Evolutionary conservation across 2,797 vertebrate genomes (phyloP).

Genomic region (Catamblyrhynchus diadema): DNA sequence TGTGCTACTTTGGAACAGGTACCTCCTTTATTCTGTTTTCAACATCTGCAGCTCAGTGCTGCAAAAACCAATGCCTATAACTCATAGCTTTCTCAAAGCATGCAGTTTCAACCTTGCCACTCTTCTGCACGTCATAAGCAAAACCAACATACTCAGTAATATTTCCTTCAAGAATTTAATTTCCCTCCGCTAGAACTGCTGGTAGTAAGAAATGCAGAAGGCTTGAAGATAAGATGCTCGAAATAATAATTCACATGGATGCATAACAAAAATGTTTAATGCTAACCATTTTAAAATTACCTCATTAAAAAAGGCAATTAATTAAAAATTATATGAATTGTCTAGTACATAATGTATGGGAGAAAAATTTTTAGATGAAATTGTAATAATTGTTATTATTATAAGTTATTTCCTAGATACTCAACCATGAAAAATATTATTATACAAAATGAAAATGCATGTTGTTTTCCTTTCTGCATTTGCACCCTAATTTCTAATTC

Average conservation of each 20-base stretch:
- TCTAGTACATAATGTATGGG: not conserved
- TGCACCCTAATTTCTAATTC: not conserved
- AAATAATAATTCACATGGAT: not conserved
- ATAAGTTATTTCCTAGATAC: not conserved
- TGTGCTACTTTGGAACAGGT: not conserved
- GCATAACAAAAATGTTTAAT: not conserved
- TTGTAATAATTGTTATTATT: not conserved
- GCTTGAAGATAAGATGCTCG: not conserved
- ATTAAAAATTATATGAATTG: not conserved
- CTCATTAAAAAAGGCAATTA: not conserved
- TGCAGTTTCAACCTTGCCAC: not conserved
- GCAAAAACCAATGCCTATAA: not conserved
- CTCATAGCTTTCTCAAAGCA: not conserved
- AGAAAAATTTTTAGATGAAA: not conserved
- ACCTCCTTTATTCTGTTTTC: not conserved
- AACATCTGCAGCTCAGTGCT: not conserved
- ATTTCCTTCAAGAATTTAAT: not conserved
- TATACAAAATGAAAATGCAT: not conserved
- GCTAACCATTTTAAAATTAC: not conserved
- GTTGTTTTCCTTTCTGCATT: not conserved
- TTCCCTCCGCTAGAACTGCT: not conserved
- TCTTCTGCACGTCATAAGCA: not conserved
- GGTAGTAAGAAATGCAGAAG: not conserved
- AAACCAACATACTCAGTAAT: not conserved
- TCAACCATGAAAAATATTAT: not conserved